Evolutionary conservation across 1,140 invertebrate genomes (phyloP).

Genomic region (Eriosoma lanigerum): DNA sequence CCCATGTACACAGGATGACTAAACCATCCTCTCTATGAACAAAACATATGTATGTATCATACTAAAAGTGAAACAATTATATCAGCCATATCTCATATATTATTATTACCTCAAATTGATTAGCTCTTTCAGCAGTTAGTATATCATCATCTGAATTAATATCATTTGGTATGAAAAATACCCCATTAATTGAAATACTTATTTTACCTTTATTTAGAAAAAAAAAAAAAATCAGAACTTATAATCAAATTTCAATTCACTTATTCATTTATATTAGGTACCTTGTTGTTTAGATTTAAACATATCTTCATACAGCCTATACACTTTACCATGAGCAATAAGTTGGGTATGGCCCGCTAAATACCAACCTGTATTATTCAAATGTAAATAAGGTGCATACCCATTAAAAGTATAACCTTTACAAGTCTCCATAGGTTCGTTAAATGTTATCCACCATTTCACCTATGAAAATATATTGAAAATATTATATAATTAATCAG

Average conservation of each 20-base stretch:
- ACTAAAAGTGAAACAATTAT: background rate
- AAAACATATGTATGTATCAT: background rate
- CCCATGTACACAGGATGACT: conserved; percentile 67
- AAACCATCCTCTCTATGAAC: conserved; percentile 62
- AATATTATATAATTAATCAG: too few relatives aligned
- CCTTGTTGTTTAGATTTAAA: conserved; percentile 65
- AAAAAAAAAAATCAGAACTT: conserved; percentile 4
- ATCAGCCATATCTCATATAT: too few relatives aligned
- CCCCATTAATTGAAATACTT: conserved; percentile 61
- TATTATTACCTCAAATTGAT: conserved; percentile 59
- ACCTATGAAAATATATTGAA: conserved; percentile 55
- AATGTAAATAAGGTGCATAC: conserved; percentile 59
- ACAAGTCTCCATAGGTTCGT: conserved; percentile 71
- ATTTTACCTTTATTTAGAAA: conserved; percentile 60
- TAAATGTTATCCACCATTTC: conserved; percentile 71
- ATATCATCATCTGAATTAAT: conserved; percentile 58
- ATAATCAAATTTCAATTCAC: too few relatives aligned
- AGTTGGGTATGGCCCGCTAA: conserved; percentile 66
- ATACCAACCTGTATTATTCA: conserved; percentile 63
- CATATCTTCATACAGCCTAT: conserved; percentile 67
- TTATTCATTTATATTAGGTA: conserved; percentile 55
- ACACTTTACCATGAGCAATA: conserved; percentile 67
- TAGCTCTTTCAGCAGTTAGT: conserved; percentile 60
- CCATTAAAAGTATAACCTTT: conserved; percentile 63
- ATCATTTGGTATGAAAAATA: conserved; percentile 60